Evolutionary conservation across 2,113 vertebrate genomes (phyloP).

Genomic region (Quiscalus mexicanus): DNA sequence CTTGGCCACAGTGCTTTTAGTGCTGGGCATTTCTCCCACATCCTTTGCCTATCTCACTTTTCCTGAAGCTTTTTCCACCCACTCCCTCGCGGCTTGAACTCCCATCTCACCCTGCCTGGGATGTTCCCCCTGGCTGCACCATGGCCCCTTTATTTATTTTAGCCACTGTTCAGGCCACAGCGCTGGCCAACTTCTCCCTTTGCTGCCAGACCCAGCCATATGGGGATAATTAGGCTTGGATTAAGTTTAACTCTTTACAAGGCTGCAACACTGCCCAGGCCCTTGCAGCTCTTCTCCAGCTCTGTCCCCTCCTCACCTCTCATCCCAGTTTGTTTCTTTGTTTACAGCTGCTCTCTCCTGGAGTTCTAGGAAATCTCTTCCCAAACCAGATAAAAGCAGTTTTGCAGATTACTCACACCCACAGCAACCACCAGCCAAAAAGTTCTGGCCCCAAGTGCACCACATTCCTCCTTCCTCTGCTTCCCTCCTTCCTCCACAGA

Average conservation of each 20-base stretch:
- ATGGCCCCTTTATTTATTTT: conserved; percentile 31
- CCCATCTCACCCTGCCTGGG: fast-evolving
- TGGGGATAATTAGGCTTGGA: conserved; percentile 33
- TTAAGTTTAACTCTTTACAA: conserved; percentile 37
- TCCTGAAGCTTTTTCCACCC: neutral
- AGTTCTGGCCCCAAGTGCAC: fast-evolving
- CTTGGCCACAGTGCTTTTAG: fast-evolving
- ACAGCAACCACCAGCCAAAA: neutral
- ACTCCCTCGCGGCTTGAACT: fast-evolving
- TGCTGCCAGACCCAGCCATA: conserved; percentile 29
- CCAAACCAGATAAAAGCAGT: neutral
- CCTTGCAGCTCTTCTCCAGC: neutral
- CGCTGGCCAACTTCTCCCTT: conserved; percentile 16
- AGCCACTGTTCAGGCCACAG: conserved; percentile 18
- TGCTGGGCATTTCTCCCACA: fast-evolving
- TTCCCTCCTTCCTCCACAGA: neutral
- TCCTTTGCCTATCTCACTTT: neutral
- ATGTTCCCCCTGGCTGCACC: neutral
- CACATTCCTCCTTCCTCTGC: too few relatives aligned
- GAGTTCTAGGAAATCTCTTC: neutral
- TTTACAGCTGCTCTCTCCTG: neutral
- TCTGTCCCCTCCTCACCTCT: too few relatives aligned
- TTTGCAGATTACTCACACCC: neutral
- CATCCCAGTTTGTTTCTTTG: neutral
- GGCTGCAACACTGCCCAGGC: neutral